Percentiles rank a stretch among this genome's conserved stretches.
Conservation (phyloP, 1,140 invertebrate species). For the Sitodiplosis mosellana region DNA sequence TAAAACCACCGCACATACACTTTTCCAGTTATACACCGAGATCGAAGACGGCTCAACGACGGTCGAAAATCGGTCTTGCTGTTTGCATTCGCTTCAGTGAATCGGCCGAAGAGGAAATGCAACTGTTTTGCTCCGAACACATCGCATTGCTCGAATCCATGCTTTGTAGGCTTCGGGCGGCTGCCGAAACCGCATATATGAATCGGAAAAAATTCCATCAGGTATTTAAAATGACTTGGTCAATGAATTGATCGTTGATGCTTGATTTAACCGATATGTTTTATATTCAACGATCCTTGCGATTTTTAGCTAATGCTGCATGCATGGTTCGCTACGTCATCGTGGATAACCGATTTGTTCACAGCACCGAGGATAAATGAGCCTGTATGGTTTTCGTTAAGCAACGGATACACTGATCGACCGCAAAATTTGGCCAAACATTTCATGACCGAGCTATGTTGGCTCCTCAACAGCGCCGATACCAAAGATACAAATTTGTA, state of each 20-base stretch:
- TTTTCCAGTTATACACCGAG: constrained; percentile 6
- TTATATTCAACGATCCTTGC: too few species aligned
- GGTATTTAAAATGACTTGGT: too few species aligned
- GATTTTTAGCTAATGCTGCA: constrained; percentile 34
- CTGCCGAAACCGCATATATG: constrained; percentile 31
- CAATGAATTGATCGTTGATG: too few species aligned
- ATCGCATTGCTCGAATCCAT: constrained; percentile 60
- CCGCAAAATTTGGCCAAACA: constrained; percentile 29
- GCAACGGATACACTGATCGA: constrained; percentile 26
- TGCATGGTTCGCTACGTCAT: constrained; percentile 27
- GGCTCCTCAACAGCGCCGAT: constrained; percentile 38
- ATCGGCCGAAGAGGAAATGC: constrained; percentile 32
- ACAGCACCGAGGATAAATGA: constrained; percentile 40
- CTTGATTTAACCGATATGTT: too few species aligned
- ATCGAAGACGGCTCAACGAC: constrained; percentile 3
- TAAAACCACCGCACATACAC: background rate
- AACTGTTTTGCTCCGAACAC: constrained; percentile 58
- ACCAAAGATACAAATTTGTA: constrained; percentile 69
- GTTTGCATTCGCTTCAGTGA: constrained; percentile 24
- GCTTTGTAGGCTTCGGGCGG: constrained; percentile 47
- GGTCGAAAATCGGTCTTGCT: constrained; percentile 36
- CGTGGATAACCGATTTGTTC: constrained; percentile 44
- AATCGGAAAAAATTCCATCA: constrained; percentile 21
- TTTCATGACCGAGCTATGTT: constrained; percentile 38
- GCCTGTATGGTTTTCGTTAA: constrained; percentile 48